Percentiles rank a stretch among this genome's conserved stretches.
Conservation (phyloP, 2,888 invertebrate species). For the Tetropium fuscum region DNA sequence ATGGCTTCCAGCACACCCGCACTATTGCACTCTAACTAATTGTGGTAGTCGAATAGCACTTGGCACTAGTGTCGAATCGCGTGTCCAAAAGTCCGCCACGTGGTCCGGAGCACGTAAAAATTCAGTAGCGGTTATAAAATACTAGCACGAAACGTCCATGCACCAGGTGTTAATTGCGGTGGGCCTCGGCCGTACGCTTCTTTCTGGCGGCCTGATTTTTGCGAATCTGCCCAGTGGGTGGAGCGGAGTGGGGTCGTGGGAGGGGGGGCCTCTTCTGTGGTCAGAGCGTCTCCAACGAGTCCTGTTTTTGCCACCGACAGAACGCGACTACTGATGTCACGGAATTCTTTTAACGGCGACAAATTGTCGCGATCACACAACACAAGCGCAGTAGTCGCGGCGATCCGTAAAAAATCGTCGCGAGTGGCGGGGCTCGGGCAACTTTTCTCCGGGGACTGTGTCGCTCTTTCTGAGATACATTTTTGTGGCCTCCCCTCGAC, state of each 20-base stretch:
- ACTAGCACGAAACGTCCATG: constrained; percentile 43
- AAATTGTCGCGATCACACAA: constrained; percentile 67
- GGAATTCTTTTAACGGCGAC: constrained; percentile 68
- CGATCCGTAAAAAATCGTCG: constrained; percentile 61
- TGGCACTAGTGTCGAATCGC: constrained; percentile 25
- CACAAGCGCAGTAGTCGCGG: constrained; percentile 66
- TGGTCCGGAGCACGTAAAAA: constrained; percentile 49
- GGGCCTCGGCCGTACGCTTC: constrained; percentile 73
- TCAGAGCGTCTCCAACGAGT: constrained; percentile 61
- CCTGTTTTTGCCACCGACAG: constrained; percentile 66
- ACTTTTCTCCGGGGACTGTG: constrained; percentile 62
- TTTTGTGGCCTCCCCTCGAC: constrained; percentile 65
- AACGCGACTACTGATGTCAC: constrained; percentile 67
- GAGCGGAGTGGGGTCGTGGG: constrained; percentile 65
- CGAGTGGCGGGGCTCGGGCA: constrained; percentile 54
- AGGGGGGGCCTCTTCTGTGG: constrained; percentile 65
- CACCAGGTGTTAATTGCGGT: constrained; percentile 67
- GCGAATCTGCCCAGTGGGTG: constrained; percentile 71
- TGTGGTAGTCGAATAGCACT: constrained; percentile 20
- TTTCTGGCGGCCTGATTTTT: constrained; percentile 64
- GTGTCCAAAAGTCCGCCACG: constrained; percentile 40
- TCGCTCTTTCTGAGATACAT: constrained; percentile 64
- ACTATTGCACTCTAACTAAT: constrained; percentile 36
- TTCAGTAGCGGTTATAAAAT: constrained; percentile 46
- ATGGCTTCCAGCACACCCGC: constrained; percentile 60